Evolutionary conservation across 2,113 vertebrate species (phyloP), one percentile per base, ranked within the genome.

Genomic region (Puntigrus tetrazona): DNA sequence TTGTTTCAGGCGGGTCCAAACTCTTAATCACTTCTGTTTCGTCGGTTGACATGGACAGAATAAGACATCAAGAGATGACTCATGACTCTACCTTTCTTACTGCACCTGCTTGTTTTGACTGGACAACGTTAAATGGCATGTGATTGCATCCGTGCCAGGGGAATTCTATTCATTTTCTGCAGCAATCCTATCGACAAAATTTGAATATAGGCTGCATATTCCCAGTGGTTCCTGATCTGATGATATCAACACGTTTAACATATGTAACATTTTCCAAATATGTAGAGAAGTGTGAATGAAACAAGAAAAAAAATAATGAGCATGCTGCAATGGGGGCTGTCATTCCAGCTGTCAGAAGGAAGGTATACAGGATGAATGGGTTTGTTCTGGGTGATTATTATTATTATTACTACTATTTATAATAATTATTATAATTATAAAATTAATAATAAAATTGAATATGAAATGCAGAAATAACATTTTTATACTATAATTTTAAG

Each of bases 21-120:
- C 84, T 67, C 84, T 78, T 87, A 85, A 90, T 88, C 87, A 89
- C 72, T 45, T 27, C 75, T n/a, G 4, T 50, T 57, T 50, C 36
- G 22, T 22, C 20, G 7, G 3, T 70, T 47, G 83, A 79, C 86
- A 57, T 16, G 80, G 85, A 81, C 86, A 85, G 76, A 82, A 85
- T 57, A 34, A 84, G 85, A 67, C 87, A 85, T 79, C 70, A 38
- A 25, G 61, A 81, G 47, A 59, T 65, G 36, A 81, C 57, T 70
- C 76, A 86, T 87, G 14, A 34, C 43, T 16, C 63, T 45, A 34
- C 41, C 61, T 50, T 50, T 80, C 73, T 75, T 31, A 75, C 59
- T 78, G 9, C 27, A 85, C 85, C 84, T 55, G 89, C 85, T 89
- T 93, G 90, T 92, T 94, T 91, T 80, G 9, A 83, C 59, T 85